Evolutionary conservation across 2,888 invertebrate species (phyloP), one percentile per base, ranked within the genome.

Genomic region (Machimus atricapillus): DNA sequence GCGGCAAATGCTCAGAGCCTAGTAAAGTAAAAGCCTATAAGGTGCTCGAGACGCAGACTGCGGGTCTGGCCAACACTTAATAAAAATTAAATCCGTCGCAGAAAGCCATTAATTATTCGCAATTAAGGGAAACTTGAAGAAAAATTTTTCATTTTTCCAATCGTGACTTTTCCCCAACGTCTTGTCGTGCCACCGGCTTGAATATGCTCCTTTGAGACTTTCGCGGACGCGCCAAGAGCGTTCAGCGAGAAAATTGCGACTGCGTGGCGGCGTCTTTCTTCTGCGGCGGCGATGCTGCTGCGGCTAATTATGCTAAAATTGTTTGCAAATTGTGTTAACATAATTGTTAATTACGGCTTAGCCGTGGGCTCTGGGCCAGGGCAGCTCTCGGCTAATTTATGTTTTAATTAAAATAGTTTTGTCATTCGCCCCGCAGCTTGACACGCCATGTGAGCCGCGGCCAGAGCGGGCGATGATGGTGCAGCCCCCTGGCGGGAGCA

Each of bases 291-390:
- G 23, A 52, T 52, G 77, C 52, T 73, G 9, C 23, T 43, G 16
- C 78, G 40, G 85, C 85, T 86, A 88, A 87, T 88, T 88, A 88
- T 87, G 83, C 86, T 87, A 81, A 88, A 88, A 88, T 87, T 88
- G 88, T 87, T 88, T 87, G 86, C 87, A 85, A 88, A 88, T 86
- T 88, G 87, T 87, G 87, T 88, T 88, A 88, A 88, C 88, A 88
- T 88, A 88, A 87, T 88, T 87, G 86, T 87, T 88, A 88, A 88
- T 88, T 87, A 86, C 74, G 52, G 83, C 66, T 52, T 79, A 52
- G 85, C 66, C 31, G 85, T 79, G 87, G 87, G 77, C 34, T 73
- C 37, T 6, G 52, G 34, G 58, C 77, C 37, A 27, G 46, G 85
- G 34, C n/a, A 23, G 81, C 85, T 81, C 87, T 85, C 74, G 74